Conservation (phyloP, 1,140 invertebrate genomes). For the Saccostrea cuccullata region DNA sequence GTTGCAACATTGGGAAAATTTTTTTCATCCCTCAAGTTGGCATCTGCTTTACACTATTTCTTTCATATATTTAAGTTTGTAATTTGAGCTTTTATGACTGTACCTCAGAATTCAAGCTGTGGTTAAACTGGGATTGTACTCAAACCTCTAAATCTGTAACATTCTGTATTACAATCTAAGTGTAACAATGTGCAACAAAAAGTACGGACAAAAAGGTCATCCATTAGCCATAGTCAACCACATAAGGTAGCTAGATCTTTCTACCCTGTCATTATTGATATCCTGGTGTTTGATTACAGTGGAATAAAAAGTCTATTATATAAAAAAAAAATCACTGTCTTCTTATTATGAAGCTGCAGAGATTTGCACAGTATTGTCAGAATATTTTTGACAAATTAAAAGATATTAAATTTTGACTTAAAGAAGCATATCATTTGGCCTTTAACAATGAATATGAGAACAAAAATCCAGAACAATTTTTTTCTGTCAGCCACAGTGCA, state of each 20-base stretch:
- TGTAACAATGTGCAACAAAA: constrained; percentile 4
- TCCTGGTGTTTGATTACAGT: constrained; percentile 7
- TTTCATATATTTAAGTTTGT: neutral
- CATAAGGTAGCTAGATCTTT: neutral
- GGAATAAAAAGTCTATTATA: neutral
- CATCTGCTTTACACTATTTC: neutral
- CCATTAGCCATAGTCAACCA: neutral
- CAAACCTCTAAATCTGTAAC: neutral
- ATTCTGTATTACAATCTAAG: neutral
- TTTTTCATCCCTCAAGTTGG: neutral
- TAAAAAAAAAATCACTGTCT: neutral
- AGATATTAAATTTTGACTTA: neutral
- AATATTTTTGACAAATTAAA: constrained; percentile 19
- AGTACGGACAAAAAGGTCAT: neutral
- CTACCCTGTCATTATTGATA: neutral
- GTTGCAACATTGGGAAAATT: too few relatives aligned
- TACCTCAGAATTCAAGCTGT: neutral
- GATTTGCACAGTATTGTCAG: constrained; percentile 21
- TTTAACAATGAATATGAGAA: neutral
- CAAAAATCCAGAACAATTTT: neutral
- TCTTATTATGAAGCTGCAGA: neutral
- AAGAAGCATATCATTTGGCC: neutral
- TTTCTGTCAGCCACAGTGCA: neutral
- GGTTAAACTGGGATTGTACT: constrained; percentile 6
- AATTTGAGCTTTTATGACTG: neutral